Evolutionary conservation across 2,113 vertebrate genomes (phyloP), one percentile per base, ranked within the genome.

Genomic region (Pterocles burchelli): DNA sequence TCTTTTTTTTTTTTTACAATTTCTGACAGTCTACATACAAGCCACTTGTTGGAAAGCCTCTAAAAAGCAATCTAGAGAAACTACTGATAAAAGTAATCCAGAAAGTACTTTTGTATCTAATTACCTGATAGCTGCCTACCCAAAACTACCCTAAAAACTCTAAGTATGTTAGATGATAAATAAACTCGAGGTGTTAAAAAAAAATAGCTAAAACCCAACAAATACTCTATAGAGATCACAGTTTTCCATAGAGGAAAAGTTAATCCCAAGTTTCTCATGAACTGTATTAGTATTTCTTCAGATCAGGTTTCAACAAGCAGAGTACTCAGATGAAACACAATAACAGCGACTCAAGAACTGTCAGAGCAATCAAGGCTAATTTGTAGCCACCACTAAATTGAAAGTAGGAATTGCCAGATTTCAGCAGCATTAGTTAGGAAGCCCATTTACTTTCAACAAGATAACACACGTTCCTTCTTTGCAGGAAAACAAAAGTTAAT

Each of bases 351-450:
- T 92, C 61, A 92, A 80, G 90, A 93, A 55, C 83, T 84, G 67
- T 49, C 91, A 87, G 86, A 59, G 70, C 73, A 96, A 93, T 74
- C 76, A 80, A 89, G 38, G 52, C 68, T 95, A 93, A 95, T 95
- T 91, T 92, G 86, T 91, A 95, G 73, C 26, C 52, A 92, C 28
- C 54, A 72, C 82, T 78, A 89, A 67, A 75, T 0, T n/a, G 31
- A 63, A 75, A 57, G 89, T 38, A 89, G 36, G 43, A 72, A 84
- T 12, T 95, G 93, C 73, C 73, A 94, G 74, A 85, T 82, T 92
- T 82, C 84, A 85, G 84, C 54, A 81, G 21, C 46, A 88, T 71
- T 59, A 63, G 65, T 74, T 49, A 80, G 88, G 18, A 84, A 90
- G 33, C n/a, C 41, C 62, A 45, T 85, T 87, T 36, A 58, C 71